phyloP scores from a whole-genome alignment of 1,140 invertebrate species.

The Camponotus pennsylvanicus region DNA sequence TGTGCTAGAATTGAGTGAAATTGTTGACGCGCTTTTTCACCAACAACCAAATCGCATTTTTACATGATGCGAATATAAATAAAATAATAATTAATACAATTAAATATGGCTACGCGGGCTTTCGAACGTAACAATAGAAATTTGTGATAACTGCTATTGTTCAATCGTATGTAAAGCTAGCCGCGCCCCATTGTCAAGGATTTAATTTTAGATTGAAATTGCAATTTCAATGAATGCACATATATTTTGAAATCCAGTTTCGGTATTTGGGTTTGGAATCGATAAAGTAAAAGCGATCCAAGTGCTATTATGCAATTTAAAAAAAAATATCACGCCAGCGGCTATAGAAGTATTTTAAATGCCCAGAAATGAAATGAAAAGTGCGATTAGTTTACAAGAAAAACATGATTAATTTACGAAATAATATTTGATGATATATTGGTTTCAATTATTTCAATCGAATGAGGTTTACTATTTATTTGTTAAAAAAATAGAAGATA shows the following conservation, averaged over 20 bases:
- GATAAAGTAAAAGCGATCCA: conserved; percentile 10
- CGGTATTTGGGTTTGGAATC: conserved; percentile 17
- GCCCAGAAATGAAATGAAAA: not conserved
- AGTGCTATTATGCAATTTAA: not conserved
- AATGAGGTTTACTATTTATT: not conserved
- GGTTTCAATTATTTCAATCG: not conserved
- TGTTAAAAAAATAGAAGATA: not conserved
- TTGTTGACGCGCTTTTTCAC: conserved; percentile 18
- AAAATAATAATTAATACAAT: conserved; percentile 58
- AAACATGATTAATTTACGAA: not conserved
- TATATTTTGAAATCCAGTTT: conserved; percentile 63
- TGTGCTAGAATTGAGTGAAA: conserved; percentile 19
- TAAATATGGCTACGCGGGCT: conserved; percentile 10
- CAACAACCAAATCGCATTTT: conserved; percentile 4
- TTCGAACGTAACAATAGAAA: conserved; percentile 31
- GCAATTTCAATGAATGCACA: conserved; percentile 71
- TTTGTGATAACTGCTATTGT: conserved; percentile 55
- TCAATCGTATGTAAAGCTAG: conserved; percentile 54
- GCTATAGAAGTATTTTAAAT: not conserved
- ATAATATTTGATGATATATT: not conserved
- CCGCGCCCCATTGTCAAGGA: conserved; percentile 50
- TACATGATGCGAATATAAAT: not conserved
- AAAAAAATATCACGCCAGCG: conserved; percentile 1
- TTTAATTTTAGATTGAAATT: conserved; percentile 74
- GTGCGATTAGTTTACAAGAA: not conserved